Evolutionary conservation across 30 jellyfish, hydroid and myxozoan genomes (phyloP).

Genomic region (Aurelia aurita): DNA sequence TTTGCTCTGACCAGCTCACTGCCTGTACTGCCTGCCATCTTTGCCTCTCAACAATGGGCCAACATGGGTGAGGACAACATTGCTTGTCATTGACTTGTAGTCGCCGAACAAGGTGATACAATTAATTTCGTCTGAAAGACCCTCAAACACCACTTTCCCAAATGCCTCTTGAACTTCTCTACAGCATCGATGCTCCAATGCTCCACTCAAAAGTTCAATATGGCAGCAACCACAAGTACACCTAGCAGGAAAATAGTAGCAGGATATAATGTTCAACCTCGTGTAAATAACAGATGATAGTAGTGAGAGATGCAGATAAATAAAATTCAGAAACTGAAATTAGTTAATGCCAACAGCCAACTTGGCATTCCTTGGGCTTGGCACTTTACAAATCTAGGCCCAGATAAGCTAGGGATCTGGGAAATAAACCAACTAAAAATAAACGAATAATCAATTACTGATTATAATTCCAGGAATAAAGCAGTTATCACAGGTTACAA

Average conservation of each 20-base stretch:
- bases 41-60: not conserved
- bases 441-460: too few species aligned
- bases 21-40: not conserved
- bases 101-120: not conserved
- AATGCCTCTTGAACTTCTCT: slow-evolving; percentile 1
- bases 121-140: not conserved
- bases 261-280: not conserved
- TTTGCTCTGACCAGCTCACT: not conserved
- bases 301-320: not conserved
- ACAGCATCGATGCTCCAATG: slow-evolving; percentile 25
- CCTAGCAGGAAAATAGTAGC: too few species aligned
- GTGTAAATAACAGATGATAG: not conserved
- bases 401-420: too few species aligned
- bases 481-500: too few species aligned
- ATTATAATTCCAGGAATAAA: too few species aligned
- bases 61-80: not conserved
- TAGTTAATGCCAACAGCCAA: too few species aligned
- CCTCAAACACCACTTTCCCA: slow-evolving; percentile 27
- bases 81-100: not conserved
- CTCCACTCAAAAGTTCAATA: slow-evolving; percentile 8
- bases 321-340: too few species aligned
- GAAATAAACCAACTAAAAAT: too few species aligned
- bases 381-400: too few species aligned
- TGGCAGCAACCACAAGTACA: slow-evolving; percentile 19
- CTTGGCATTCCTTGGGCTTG: too few species aligned